These are phyloP conservation scores for Perdita meconis DNA, from an alignment of 2,888 invertebrate genomes.

Conservation along the genomic window DNA sequence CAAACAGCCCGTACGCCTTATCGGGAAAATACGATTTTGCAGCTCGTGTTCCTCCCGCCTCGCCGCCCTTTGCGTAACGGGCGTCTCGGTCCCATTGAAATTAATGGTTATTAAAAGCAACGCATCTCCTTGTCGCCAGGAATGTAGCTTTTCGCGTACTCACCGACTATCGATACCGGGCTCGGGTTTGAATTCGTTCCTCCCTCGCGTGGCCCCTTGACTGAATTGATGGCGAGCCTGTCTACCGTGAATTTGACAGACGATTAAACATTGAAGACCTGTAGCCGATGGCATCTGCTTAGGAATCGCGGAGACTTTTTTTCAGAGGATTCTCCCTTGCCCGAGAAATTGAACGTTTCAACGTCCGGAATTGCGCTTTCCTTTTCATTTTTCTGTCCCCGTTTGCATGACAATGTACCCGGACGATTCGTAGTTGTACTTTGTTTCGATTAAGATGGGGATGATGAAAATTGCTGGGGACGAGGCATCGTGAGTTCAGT, in stretches of 20 bases:
- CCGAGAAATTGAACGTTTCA: conserved; percentile 32
- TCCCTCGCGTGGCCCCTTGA: neutral
- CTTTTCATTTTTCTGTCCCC: conserved; percentile 7
- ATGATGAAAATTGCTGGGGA: neutral
- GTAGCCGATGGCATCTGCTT: conserved; percentile 41
- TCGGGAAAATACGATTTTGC: conserved; percentile 20
- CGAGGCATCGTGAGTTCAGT: too few relatives aligned
- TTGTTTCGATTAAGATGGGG: conserved; percentile 13
- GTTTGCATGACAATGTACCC: conserved; percentile 48
- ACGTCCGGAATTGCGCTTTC: conserved; percentile 20
- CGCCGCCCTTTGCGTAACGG: conserved; percentile 62
- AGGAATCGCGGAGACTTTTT: conserved; percentile 19
- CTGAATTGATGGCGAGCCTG: conserved; percentile 42
- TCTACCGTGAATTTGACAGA: conserved; percentile 58
- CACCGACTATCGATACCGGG: conserved; percentile 31
- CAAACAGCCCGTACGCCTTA: conserved; percentile 20
- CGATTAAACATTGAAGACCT: conserved; percentile 58
- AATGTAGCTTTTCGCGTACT: conserved; percentile 39
- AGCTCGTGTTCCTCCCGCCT: conserved; percentile 21
- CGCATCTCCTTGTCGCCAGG: conserved; percentile 35
- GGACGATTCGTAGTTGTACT: neutral
- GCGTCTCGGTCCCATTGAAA: conserved; percentile 60
- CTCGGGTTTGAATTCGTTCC: neutral
- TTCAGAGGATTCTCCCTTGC: conserved; percentile 7
- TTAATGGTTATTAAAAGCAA: conserved; percentile 77